These are phyloP conservation scores for Phymatocera aterrima DNA, from an alignment of 2,888 invertebrate genomes.

Conservation along the genomic window DNA sequence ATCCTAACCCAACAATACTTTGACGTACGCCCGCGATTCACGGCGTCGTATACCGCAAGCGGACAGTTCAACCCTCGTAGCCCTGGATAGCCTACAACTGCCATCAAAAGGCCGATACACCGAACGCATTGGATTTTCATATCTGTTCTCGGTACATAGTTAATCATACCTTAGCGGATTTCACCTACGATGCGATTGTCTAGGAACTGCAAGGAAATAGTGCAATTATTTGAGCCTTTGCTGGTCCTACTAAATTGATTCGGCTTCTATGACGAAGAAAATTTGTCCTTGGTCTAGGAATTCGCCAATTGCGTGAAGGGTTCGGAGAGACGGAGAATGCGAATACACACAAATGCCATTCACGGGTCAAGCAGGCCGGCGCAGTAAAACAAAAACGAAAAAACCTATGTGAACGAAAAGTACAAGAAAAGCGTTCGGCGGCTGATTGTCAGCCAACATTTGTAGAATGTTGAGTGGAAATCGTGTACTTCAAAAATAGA, in stretches of 20 bases:
- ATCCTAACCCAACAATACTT: constrained; percentile 2
- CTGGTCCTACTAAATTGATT: not conserved
- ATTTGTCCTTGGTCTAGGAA: not conserved
- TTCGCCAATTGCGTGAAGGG: not conserved
- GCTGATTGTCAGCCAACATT: constrained; percentile 7
- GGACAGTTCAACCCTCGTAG: constrained; percentile 11
- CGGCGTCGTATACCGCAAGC: not conserved
- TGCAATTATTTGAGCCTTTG: constrained; percentile 9
- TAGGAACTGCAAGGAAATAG: constrained; percentile 17
- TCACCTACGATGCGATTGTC: constrained; percentile 22
- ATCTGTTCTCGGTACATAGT: constrained; percentile 22
- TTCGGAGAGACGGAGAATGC: not conserved
- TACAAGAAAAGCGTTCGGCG: not conserved
- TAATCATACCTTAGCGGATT: constrained; percentile 30
- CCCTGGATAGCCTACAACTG: not conserved
- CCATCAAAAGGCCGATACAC: not conserved
- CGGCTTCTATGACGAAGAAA: not conserved
- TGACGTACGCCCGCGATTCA: not conserved
- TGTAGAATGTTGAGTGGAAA: not conserved
- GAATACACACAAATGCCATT: no score
- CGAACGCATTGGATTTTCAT: not conserved
- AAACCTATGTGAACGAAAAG: not conserved
- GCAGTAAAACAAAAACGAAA: not conserved
- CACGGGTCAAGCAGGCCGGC: not conserved
- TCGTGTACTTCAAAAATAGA: constrained; percentile 11